These are phyloP conservation scores for Mycteria americana DNA, from an alignment of 2,797 vertebrate species.

Conservation along the genomic window DNA sequence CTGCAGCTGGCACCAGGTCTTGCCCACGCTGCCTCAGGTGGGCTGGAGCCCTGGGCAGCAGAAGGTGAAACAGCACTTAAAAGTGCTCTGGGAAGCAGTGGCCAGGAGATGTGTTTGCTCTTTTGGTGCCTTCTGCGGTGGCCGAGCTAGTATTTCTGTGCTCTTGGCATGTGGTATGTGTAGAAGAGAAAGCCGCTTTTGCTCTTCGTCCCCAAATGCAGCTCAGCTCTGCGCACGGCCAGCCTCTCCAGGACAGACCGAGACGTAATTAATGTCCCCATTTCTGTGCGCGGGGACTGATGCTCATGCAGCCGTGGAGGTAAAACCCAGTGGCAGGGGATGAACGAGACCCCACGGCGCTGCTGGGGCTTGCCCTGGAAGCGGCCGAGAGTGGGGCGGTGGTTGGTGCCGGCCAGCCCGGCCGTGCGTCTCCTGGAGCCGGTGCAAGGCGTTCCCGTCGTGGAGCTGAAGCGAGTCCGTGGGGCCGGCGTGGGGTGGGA, in stretches of 20 bases:
- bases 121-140: not conserved
- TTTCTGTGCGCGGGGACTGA: constrained; percentile 12
- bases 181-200: not conserved
- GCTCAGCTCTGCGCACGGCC: not conserved
- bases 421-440: not conserved
- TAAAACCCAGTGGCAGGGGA: constrained; percentile 10
- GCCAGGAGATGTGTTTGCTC: not conserved
- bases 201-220: fast-evolving
- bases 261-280: not conserved
- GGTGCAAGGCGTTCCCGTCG: fast-evolving
- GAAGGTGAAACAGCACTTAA: too few species aligned
- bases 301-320: not conserved
- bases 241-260: not conserved
- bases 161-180: not conserved
- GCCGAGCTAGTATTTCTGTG: not conserved
- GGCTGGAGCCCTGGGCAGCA: not conserved
- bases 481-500: not conserved
- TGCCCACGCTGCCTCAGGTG: not conserved
- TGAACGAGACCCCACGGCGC: not conserved
- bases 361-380: not conserved
- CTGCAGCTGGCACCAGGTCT: not conserved
- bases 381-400: not conserved
- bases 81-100: not conserved
- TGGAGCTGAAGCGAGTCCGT: fast-evolving
- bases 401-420: fast-evolving